Evolutionary conservation across 2,888 invertebrate genomes (phyloP).

Genomic region (Lycaena phlaeas): DNA sequence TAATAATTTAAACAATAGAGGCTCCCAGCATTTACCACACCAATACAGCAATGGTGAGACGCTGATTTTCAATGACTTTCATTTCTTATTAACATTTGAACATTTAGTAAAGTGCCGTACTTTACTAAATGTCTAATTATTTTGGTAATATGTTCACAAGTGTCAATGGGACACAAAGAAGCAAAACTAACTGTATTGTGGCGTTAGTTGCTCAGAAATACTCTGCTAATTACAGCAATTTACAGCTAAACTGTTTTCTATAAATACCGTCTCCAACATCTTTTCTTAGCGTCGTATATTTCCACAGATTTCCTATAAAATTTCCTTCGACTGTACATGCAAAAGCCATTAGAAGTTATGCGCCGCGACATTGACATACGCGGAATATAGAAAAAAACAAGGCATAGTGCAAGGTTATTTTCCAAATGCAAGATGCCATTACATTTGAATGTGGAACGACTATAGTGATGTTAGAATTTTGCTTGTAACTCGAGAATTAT

Average conservation of each 20-base stretch:
- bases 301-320: slow-evolving; percentile 1
- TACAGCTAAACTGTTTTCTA: too few species aligned
- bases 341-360: slow-evolving; percentile 4
- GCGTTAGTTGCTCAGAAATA: not conserved
- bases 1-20: too few species aligned
- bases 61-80: too few species aligned
- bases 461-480: not conserved
- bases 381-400: slow-evolving; percentile 8
- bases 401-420: slow-evolving; percentile 1
- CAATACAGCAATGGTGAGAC: too few species aligned
- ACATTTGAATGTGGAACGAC: not conserved
- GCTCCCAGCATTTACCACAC: too few species aligned
- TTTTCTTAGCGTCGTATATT: slow-evolving; percentile 1
- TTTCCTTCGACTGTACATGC: slow-evolving; percentile 5
- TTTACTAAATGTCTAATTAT: too few species aligned
- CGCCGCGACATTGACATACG: slow-evolving; percentile 6
- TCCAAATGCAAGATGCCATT: slow-evolving; percentile 3
- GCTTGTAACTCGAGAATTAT: not conserved
- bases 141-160: too few species aligned
- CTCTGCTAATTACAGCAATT: not conserved
- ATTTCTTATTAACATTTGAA: too few species aligned
- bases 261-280: too few species aligned
- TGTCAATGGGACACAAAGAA: too few species aligned
- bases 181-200: too few species aligned
- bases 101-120: too few species aligned